Conservation (phyloP, 2,113 vertebrate species). For the Poecile atricapillus region DNA sequence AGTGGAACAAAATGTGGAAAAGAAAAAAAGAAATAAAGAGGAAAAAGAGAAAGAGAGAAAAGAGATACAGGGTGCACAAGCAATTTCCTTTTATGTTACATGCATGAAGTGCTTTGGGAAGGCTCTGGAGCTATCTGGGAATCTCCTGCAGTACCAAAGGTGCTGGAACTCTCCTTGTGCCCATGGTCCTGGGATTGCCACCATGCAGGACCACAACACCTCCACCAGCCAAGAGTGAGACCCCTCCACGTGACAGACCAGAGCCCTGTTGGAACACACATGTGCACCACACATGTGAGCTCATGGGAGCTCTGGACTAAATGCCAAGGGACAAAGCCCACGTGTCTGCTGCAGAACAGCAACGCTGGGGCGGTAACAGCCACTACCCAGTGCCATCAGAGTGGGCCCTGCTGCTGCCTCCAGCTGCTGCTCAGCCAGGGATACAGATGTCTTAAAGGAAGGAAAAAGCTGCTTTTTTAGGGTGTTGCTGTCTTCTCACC, state of each 20-base stretch:
- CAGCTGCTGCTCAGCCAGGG: not conserved
- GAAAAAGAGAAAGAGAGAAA: not conserved
- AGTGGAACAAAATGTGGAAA: not conserved
- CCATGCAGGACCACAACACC: accelerated
- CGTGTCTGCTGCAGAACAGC: too few species aligned
- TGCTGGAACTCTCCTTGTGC: not conserved
- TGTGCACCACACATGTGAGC: accelerated
- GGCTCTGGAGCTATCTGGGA: accelerated
- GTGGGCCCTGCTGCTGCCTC: accelerated
- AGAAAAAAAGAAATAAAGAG: not conserved
- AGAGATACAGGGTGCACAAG: accelerated
- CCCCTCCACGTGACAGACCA: not conserved
- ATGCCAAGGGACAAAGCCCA: not conserved
- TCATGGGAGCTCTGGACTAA: not conserved
- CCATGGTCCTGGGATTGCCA: accelerated
- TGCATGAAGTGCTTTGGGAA: not conserved
- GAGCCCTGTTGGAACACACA: not conserved
- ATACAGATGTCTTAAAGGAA: accelerated
- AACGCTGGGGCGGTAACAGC: not conserved
- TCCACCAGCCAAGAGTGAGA: not conserved
- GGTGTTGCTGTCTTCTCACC: not conserved
- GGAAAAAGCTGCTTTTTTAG: not conserved
- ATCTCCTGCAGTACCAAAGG: not conserved
- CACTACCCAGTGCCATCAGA: not conserved
- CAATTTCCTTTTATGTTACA: not conserved